Percentiles rank a stretch among this genome's conserved stretches.
These are phyloP conservation scores for Percopsis transmontana DNA, from an alignment of 2,113 vertebrate species.

Conservation along the genomic window DNA sequence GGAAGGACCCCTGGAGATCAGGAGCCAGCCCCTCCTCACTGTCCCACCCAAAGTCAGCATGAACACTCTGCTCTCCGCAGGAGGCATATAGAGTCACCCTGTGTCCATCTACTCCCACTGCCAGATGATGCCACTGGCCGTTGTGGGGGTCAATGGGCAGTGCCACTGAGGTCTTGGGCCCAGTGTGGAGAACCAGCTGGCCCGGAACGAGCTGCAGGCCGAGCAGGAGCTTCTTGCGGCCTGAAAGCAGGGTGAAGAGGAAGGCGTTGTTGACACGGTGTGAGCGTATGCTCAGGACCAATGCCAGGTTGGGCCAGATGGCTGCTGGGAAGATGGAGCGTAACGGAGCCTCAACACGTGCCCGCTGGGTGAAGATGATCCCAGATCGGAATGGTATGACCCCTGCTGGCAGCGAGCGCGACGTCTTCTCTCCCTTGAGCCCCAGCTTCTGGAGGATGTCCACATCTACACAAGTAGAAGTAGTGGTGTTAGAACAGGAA, in stretches of 20 bases:
- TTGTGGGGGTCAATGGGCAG: slow-evolving; percentile 92
- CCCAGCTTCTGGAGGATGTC: slow-evolving; percentile 93
- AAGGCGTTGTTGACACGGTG: slow-evolving; percentile 94
- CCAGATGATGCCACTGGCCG: slow-evolving; percentile 93
- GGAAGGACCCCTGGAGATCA: slow-evolving; percentile 88
- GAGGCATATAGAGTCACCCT: slow-evolving; percentile 89
- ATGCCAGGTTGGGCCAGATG: slow-evolving; percentile 83
- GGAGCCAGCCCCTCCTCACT: slow-evolving; percentile 68
- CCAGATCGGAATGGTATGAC: slow-evolving; percentile 91
- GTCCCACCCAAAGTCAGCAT: slow-evolving; percentile 73
- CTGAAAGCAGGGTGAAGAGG: slow-evolving; percentile 88
- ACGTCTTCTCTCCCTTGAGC: slow-evolving; percentile 87
- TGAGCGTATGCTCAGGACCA: slow-evolving; percentile 91
- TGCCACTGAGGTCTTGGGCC: slow-evolving; percentile 85
- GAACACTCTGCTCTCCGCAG: slow-evolving; percentile 85
- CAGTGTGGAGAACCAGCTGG: slow-evolving; percentile 86
- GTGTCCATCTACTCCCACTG: slow-evolving; percentile 83
- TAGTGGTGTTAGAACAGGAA: slow-evolving; percentile 29
- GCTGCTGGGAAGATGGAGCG: slow-evolving; percentile 77
- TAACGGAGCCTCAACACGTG: slow-evolving; percentile 83
- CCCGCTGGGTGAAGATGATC: slow-evolving; percentile 91
- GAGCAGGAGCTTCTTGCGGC: slow-evolving; percentile 85
- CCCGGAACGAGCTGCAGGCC: slow-evolving; percentile 90
- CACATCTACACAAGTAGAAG: slow-evolving; percentile 82
- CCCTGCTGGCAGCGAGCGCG: slow-evolving; percentile 81